Percentiles rank a stretch among this genome's conserved stretches.
Evolutionary conservation across 2,113 vertebrate species (phyloP).

Genomic region (Triplophysa siluroides): DNA sequence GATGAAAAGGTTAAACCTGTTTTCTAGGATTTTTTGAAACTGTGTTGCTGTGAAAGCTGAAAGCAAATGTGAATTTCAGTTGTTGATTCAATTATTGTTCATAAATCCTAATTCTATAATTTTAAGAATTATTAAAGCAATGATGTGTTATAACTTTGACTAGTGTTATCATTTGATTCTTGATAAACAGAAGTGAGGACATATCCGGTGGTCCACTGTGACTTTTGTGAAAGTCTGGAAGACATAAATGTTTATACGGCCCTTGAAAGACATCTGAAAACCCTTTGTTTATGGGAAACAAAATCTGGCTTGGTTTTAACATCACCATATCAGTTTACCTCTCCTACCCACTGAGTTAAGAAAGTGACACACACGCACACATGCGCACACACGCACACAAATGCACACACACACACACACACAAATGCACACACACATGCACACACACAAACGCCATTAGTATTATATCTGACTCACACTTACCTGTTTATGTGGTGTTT

Average conservation of each 20-base stretch:
- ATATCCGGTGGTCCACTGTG: background rate
- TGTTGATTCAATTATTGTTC: too few species aligned
- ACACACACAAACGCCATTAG: slow-evolving; percentile 31
- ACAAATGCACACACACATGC: slow-evolving; percentile 15
- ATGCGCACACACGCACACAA: slow-evolving; percentile 32
- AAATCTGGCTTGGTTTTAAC: slow-evolving; percentile 50
- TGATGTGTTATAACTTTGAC: background rate
- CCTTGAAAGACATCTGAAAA: slow-evolving; percentile 30
- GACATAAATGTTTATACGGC: slow-evolving; percentile 25
- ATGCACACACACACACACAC: slow-evolving; percentile 42
- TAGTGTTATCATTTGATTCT: background rate
- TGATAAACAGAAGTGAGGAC: background rate
- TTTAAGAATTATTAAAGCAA: background rate
- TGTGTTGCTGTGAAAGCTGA: too few species aligned
- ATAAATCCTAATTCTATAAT: background rate
- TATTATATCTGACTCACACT: slow-evolving; percentile 35
- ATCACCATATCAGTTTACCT: slow-evolving; percentile 48
- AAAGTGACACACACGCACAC: slow-evolving; percentile 36
- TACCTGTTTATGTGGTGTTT: slow-evolving; percentile 29
- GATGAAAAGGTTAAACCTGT: too few species aligned
- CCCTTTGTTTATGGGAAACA: slow-evolving; percentile 50
- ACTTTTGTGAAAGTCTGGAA: slow-evolving; percentile 38
- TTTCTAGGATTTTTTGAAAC: too few species aligned
- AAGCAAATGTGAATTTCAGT: too few species aligned
- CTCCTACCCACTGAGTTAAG: slow-evolving; percentile 4